Conservation (phyloP, 2,797 vertebrate genomes). For the Avahi laniger region DNA sequence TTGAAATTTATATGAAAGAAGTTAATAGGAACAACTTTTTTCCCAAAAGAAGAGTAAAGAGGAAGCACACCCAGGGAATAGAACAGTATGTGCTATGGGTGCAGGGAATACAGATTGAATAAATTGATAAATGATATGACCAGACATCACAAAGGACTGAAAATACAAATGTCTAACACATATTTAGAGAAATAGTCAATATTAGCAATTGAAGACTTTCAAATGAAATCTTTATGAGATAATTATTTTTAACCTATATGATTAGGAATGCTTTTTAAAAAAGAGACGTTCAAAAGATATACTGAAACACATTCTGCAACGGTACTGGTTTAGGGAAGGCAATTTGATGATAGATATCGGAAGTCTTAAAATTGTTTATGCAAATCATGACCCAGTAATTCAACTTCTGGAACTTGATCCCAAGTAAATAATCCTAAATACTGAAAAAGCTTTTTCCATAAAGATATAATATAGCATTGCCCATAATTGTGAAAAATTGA, state of each 20-base stretch:
- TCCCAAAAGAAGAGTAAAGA: not conserved
- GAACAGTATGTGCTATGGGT: not conserved
- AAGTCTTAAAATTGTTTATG: slow-evolving; percentile 13
- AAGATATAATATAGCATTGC: not conserved
- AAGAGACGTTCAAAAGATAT: not conserved
- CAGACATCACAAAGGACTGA: not conserved
- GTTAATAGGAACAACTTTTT: not conserved
- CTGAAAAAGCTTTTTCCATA: not conserved
- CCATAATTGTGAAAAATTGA: not conserved
- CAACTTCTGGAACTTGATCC: not conserved
- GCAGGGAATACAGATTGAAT: not conserved
- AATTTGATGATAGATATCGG: not conserved
- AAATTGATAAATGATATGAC: not conserved
- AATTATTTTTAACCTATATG: not conserved
- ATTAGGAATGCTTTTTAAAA: not conserved
- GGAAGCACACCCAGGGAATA: not conserved
- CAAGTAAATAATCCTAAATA: slow-evolving; percentile 32
- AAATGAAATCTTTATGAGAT: not conserved
- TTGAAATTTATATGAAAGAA: slow-evolving; percentile 11
- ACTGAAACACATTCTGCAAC: not conserved
- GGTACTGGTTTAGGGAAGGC: not conserved
- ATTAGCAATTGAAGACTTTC: not conserved
- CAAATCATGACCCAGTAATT: not conserved
- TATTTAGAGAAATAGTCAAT: not conserved
- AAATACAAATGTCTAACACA: not conserved